These are phyloP conservation scores for Notarius lentiginosus DNA, from an alignment of 2,113 vertebrate species.

Conservation along the genomic window DNA sequence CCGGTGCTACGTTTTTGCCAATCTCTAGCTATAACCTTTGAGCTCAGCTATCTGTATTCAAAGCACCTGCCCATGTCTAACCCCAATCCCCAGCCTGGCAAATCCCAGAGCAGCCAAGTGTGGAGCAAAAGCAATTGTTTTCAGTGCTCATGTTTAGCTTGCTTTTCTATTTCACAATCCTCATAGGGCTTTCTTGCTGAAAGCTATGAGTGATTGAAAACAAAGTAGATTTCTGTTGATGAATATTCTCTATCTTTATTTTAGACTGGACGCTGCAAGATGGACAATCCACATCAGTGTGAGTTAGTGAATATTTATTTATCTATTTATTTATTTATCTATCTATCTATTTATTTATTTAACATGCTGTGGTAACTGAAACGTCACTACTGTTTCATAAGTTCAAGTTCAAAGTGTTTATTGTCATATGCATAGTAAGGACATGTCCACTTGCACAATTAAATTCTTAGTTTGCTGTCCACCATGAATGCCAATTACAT, in stretches of 20 bases:
- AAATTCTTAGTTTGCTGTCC: too few species aligned
- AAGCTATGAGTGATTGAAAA: constrained; percentile 53
- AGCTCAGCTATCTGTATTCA: constrained; percentile 52
- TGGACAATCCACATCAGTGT: constrained; percentile 67
- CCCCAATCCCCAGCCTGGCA: constrained; percentile 38
- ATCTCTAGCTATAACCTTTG: constrained; percentile 40
- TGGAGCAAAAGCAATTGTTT: constrained; percentile 45
- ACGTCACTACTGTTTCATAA: not conserved
- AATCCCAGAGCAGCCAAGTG: constrained; percentile 41
- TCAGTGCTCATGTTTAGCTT: constrained; percentile 41
- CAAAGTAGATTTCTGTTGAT: constrained; percentile 64
- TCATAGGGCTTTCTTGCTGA: constrained; percentile 46
- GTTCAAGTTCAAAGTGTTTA: too few species aligned
- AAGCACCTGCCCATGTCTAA: constrained; percentile 46
- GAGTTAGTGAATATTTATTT: constrained; percentile 62
- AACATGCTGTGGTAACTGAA: constrained; percentile 41
- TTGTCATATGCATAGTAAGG: too few species aligned
- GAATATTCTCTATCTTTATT: constrained; percentile 59
- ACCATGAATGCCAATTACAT: too few species aligned
- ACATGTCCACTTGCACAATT: too few species aligned
- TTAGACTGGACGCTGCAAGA: constrained; percentile 45
- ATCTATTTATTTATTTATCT: constrained; percentile 47
- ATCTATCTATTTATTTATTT: constrained; percentile 39
- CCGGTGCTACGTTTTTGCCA: constrained; percentile 32
- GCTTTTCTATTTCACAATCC: constrained; percentile 55